A percentile compares a stretch with the other conserved stretches of the same genome.
Evolutionary conservation across 1,140 invertebrate species (phyloP).

Genomic region (Cheumatopsyche charites): DNA sequence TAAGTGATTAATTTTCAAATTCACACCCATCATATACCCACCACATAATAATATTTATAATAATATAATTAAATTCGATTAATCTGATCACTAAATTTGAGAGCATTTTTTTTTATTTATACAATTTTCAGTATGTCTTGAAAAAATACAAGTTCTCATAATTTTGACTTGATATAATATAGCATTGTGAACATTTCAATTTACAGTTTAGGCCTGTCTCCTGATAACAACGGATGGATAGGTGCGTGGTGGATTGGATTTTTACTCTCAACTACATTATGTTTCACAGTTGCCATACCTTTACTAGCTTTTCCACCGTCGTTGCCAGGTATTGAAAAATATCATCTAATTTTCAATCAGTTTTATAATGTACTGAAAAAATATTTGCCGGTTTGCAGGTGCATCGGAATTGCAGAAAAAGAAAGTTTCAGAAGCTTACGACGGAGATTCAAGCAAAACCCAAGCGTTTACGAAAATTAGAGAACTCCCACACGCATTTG

Average conservation of each 20-base stretch:
- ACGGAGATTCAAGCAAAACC: constrained; percentile 56
- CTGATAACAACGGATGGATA: constrained; percentile 79
- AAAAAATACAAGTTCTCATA: too few species aligned
- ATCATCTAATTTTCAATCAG: constrained; percentile 30
- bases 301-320: constrained; percentile 74
- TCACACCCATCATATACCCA: too few species aligned
- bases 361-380: not conserved
- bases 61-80: too few species aligned
- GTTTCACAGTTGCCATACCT: constrained; percentile 72
- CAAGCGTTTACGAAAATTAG: constrained; percentile 67
- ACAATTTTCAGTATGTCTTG: too few species aligned
- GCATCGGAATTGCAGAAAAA: constrained; percentile 69
- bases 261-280: constrained; percentile 68
- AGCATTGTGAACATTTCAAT: constrained; percentile 25
- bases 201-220: constrained; percentile 70
- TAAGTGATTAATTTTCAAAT: too few species aligned
- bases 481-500: constrained; percentile 71
- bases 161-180: too few species aligned
- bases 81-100: too few species aligned
- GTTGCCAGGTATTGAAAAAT: constrained; percentile 64
- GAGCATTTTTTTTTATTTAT: too few species aligned
- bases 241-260: constrained; percentile 90
- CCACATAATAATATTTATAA: too few species aligned
- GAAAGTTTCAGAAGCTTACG: constrained; percentile 74
- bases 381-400: constrained; percentile 54